phyloP scores from a whole-genome alignment of 2,888 invertebrate species.

The Hylaea fasciaria region DNA sequence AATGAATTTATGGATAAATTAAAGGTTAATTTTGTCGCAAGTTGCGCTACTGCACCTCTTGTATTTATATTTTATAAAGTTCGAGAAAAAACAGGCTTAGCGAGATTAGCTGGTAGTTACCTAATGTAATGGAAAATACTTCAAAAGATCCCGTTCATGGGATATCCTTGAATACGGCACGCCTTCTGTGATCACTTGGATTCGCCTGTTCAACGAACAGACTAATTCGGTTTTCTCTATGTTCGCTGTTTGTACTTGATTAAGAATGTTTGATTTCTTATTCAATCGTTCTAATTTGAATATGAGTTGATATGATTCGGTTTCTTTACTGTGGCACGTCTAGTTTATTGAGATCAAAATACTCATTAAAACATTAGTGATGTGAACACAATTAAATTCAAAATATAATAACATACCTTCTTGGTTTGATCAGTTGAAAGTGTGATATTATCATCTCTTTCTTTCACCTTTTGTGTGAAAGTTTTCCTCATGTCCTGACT shows the following conservation, averaged over 20 bases:
- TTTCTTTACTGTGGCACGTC: slow-evolving; percentile 16
- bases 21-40: neutral
- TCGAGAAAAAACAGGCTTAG: slow-evolving; percentile 57
- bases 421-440: too few relatives aligned
- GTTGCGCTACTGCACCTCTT: slow-evolving; percentile 11
- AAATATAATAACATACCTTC: too few relatives aligned
- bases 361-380: neutral
- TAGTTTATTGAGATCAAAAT: neutral
- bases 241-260: slow-evolving; percentile 20
- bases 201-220: slow-evolving; percentile 42
- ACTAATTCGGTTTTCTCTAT: slow-evolving; percentile 25
- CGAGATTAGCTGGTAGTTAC: slow-evolving; percentile 65
- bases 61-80: slow-evolving; percentile 17
- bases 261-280: slow-evolving; percentile 25
- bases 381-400: too few relatives aligned
- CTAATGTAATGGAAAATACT: slow-evolving; percentile 73
- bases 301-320: slow-evolving; percentile 1
- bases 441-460: too few relatives aligned
- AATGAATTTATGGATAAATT: too few relatives aligned
- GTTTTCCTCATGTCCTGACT: too few relatives aligned
- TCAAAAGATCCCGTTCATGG: slow-evolving; percentile 60
- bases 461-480: too few relatives aligned
- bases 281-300: slow-evolving; percentile 33
- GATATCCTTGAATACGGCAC: slow-evolving; percentile 49
- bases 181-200: slow-evolving; percentile 48